phyloP scores from a whole-genome alignment of 1,140 invertebrate genomes.

The Charaxes varanes region DNA sequence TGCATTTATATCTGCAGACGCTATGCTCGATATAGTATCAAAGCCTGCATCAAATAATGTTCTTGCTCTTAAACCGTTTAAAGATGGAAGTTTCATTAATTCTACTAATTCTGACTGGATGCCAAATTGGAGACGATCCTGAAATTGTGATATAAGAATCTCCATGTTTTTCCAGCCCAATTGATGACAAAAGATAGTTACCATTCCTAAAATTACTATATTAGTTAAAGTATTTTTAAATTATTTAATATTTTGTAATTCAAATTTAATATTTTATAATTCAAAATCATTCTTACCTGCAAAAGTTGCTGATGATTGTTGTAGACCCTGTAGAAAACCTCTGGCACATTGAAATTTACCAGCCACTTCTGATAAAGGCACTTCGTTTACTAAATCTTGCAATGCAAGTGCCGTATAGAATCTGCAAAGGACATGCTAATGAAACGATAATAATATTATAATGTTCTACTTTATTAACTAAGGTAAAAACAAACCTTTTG shows the following conservation, averaged over 20 bases:
- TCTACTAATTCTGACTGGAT: slow-evolving; percentile 94
- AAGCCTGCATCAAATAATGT: slow-evolving; percentile 90
- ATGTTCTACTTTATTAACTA: background rate
- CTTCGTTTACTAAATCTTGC: slow-evolving; percentile 94
- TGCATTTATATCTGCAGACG: slow-evolving; percentile 78
- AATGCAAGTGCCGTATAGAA: slow-evolving; percentile 95
- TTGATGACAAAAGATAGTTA: slow-evolving; percentile 92
- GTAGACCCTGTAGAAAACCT: slow-evolving; percentile 92
- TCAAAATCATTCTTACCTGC: slow-evolving; percentile 79
- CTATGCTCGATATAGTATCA: slow-evolving; percentile 84
- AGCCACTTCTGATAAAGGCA: slow-evolving; percentile 85
- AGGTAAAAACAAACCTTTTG: slow-evolving; percentile 60
- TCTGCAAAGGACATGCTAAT: slow-evolving; percentile 59
- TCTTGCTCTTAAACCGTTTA: slow-evolving; percentile 91
- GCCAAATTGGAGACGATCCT: slow-evolving; percentile 95
- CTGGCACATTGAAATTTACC: slow-evolving; percentile 89
- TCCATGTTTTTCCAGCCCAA: slow-evolving; percentile 96
- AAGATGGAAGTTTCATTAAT: slow-evolving; percentile 87
- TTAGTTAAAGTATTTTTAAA: slow-evolving; percentile 5
- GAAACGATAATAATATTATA: background rate
- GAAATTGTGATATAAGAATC: slow-evolving; percentile 92
- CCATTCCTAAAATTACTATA: slow-evolving; percentile 81
- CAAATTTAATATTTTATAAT: too few species aligned
- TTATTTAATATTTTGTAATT: too few species aligned
- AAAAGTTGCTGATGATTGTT: slow-evolving; percentile 96